These are phyloP conservation scores for Rapana venosa DNA, from an alignment of 2,888 invertebrate species.

Conservation along the genomic window DNA sequence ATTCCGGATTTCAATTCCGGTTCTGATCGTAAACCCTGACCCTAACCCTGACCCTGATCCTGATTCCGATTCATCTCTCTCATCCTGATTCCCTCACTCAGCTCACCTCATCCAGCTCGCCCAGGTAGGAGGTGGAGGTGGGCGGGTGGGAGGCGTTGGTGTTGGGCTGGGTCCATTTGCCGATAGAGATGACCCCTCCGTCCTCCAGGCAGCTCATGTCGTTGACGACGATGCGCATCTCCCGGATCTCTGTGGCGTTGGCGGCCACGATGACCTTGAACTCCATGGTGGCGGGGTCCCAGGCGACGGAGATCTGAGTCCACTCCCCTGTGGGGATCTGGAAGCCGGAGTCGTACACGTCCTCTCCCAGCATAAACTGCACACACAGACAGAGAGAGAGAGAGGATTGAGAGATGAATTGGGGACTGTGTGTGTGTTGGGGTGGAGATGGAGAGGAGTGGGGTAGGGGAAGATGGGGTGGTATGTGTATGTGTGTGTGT, in stretches of 20 bases:
- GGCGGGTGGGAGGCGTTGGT: slow-evolving; percentile 22
- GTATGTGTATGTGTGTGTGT: too few relatives aligned
- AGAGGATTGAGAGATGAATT: too few relatives aligned
- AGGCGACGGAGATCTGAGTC: slow-evolving; percentile 14
- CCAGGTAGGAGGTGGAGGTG: background rate
- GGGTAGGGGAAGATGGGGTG: too few relatives aligned
- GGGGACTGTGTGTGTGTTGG: too few relatives aligned
- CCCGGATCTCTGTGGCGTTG: background rate
- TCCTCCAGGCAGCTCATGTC: background rate
- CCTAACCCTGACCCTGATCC: too few relatives aligned
- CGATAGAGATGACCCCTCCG: slow-evolving; percentile 5
- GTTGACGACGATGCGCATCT: background rate
- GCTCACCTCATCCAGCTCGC: background rate
- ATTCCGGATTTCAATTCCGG: too few relatives aligned
- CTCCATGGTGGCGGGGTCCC: background rate
- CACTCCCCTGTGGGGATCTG: background rate
- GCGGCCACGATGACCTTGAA: background rate
- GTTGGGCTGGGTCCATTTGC: slow-evolving; percentile 21
- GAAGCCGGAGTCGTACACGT: slow-evolving; percentile 13
- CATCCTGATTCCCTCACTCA: background rate
- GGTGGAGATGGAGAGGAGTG: too few relatives aligned
- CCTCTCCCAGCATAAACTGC: slow-evolving; percentile 2
- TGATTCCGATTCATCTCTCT: background rate
- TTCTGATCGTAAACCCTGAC: too few relatives aligned
- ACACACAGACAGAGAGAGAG: too few relatives aligned